Conservation (phyloP, 2,888 invertebrate species). For the Drosophila heteroneura region DNA sequence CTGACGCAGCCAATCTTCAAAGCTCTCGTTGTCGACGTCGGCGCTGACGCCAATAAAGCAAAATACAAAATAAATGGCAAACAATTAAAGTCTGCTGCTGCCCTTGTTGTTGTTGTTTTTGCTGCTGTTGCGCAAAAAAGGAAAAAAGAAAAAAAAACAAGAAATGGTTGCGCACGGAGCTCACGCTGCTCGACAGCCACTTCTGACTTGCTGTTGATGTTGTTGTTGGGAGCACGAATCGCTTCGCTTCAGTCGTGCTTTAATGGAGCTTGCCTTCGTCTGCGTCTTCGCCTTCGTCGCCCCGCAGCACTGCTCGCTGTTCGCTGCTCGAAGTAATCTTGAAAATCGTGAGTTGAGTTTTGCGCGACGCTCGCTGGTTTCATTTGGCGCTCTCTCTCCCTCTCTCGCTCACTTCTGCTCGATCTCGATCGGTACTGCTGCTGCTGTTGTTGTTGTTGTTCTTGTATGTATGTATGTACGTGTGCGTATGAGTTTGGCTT, state of each 20-base stretch:
- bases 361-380: slow-evolving; percentile 49
- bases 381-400: slow-evolving; percentile 41
- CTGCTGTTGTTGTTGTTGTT: slow-evolving; percentile 12
- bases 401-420: not conserved
- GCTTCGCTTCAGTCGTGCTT: slow-evolving; percentile 71
- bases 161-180: slow-evolving; percentile 64
- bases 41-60: slow-evolving; percentile 36
- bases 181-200: slow-evolving; percentile 61
- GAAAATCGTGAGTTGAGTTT: slow-evolving; percentile 78
- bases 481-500: slow-evolving; percentile 12
- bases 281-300: not conserved
- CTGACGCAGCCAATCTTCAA: slow-evolving; percentile 34
- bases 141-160: slow-evolving; percentile 55
- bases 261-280: slow-evolving; percentile 54
- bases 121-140: slow-evolving; percentile 39
- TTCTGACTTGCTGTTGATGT: slow-evolving; percentile 21
- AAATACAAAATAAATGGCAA: slow-evolving; percentile 37
- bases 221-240: slow-evolving; percentile 45
- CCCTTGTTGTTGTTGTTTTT: slow-evolving; percentile 19
- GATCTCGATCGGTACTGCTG: slow-evolving; percentile 22
- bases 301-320: slow-evolving; percentile 2
- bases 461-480: slow-evolving; percentile 11
- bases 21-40: slow-evolving; percentile 17
- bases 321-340: slow-evolving; percentile 65
- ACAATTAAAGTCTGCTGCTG: slow-evolving; percentile 25